phyloP scores from a whole-genome alignment of 2,888 invertebrate species.

The Melinopterus prodromus region DNA sequence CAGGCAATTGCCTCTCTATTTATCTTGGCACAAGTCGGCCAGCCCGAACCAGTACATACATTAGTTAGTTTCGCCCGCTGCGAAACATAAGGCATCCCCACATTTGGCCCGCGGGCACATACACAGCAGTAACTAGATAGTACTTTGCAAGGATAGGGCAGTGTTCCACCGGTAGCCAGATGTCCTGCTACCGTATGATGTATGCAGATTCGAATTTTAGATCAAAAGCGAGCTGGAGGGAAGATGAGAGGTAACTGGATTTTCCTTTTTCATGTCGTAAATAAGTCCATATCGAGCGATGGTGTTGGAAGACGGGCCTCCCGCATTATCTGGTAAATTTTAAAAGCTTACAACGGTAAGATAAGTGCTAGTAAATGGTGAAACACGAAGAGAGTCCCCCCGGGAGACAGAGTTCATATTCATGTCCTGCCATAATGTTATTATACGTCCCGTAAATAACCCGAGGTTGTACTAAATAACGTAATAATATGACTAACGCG shows the following conservation, averaged over 20 bases:
- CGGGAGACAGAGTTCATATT: slow-evolving; percentile 56
- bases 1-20: slow-evolving; percentile 59
- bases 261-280: not conserved
- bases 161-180: not conserved
- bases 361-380: slow-evolving; percentile 55
- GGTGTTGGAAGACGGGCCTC: not conserved
- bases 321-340: slow-evolving; percentile 42
- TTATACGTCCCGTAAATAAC: slow-evolving; percentile 55
- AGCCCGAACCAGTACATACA: slow-evolving; percentile 54
- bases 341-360: slow-evolving; percentile 52
- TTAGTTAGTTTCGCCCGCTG: slow-evolving; percentile 49
- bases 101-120: slow-evolving; percentile 53
- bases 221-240: not conserved
- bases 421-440: slow-evolving; percentile 58
- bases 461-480: slow-evolving; percentile 56
- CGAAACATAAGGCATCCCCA: slow-evolving; percentile 57
- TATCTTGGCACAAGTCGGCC: slow-evolving; percentile 57
- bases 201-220: not conserved
- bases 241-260: not conserved
- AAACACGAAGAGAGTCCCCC: slow-evolving; percentile 54
- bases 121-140: slow-evolving; percentile 57
- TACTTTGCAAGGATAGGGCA: slow-evolving; percentile 41
- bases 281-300: slow-evolving; percentile 4
- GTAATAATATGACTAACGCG: slow-evolving; percentile 57
- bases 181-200: not conserved